Evolutionary conservation across 2,888 invertebrate genomes (phyloP), one percentile per base, ranked within the genome.

Genomic region (Smittia aterrima): DNA sequence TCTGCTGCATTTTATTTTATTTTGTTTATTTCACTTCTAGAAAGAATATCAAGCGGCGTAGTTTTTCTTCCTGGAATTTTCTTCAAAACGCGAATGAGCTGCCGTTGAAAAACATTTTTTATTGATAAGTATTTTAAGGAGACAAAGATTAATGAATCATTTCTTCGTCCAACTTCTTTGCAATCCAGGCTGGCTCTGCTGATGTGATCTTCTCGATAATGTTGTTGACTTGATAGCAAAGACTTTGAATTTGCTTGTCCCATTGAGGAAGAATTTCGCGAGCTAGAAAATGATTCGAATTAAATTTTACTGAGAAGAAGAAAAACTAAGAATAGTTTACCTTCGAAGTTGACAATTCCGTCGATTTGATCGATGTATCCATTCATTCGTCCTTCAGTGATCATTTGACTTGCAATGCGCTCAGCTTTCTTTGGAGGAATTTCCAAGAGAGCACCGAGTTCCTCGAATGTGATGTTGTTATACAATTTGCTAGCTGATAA

Each of bases 321-420:
- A n/a, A n/a, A n/a, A n/a, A n/a, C n/a, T n/a, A n/a, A n/a, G n/a
- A n/a, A n/a, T n/a, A n/a, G n/a, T 87, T 87, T 84, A 95, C 95
- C 94, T 86, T 98, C 97, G 85, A 99, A 99, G 84, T 97, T 95
- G 58, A 99, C 96, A 79, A 96, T 93, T 0, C 95, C 93, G 82
- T 96, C 96, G 79, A 98, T 96, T 85, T 99, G 98, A 85, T 99
- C 98, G 78, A 99, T 97, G 81, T 94, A 93, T 0, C 98, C 99
- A 81, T 94, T 92, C 95, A 99, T 96, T 76, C 98, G 88, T n/a
- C 90, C 91, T 83, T 98, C 98, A 24, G 96, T 95, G 78, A 99
- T 98, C 98, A 99, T 98, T 83, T 97, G 97, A 77, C 96, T 95
- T 54, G 98, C 98, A 81, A 98, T 98, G 82, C 96, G 94, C 83